Base-by-base conservation (phyloP, 2,888 invertebrate genomes). In the Euzophera pinguis region DNA sequence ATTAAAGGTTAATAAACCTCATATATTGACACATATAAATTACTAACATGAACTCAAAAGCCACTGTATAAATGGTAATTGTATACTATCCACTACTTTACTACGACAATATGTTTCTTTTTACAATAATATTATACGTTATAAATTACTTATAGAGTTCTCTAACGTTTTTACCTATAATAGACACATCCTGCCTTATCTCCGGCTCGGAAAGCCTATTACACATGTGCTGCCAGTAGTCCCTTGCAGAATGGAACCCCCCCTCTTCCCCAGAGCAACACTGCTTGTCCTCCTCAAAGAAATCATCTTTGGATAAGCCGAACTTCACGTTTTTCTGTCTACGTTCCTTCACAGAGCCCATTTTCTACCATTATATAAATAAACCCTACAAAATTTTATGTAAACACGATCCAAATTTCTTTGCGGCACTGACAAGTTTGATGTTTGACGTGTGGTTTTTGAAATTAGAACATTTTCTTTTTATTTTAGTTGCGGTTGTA, bases 211-310 rank as follows among this genome's bases (percentile, higher is more conserved):
- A 58, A 3, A 57, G 55, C 27, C 14, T 45, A 6, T 55, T 58
- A 53, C 78, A 77, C 67, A 75, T 73, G 27, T 78, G 78, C 55
- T 80, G 73, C 88, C 88, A 89, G 57, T 88, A 89, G 45, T 86
- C 81, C 10, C 85, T 60, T 0, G 85, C 73, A 0, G 81, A 81
- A 32, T 55, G 68, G 53, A 88, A 89, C 6, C 52, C 75, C 0
- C 76, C 84, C 43, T 82, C 84, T 8, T 83, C 82, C 1, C 64
- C 60, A 0, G 69, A 63, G 13, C 65, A 69, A 14, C 65, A 69
- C 3, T 59, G 56, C 0, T 53, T 34, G 1, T 59, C 82, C 53
- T 76, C 68, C 1, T 77, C 76, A 12, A 65, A 79, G 39, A 67
- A 75, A 47, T 85, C 87, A 47, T 88, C 88, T 50, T 85, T 86